Evolutionary conservation across 2,888 invertebrate species (phyloP).

Genomic region (Homarus gammarus): DNA sequence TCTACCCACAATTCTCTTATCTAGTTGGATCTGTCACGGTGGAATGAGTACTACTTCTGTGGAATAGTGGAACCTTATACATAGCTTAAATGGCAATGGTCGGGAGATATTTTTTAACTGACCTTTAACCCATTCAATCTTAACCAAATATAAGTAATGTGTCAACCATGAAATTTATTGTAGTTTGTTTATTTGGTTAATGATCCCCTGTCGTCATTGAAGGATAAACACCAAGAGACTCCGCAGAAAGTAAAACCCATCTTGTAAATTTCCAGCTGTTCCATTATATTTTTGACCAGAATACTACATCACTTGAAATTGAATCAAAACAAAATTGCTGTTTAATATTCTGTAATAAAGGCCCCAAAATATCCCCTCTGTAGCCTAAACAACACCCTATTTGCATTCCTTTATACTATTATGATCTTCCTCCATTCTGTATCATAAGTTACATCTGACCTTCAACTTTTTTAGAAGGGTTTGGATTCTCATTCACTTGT

Average conservation of each 20-base stretch:
- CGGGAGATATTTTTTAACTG: too few species aligned
- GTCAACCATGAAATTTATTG: too few species aligned
- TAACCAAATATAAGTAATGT: too few species aligned
- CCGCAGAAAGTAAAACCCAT: not conserved
- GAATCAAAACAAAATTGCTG: not conserved
- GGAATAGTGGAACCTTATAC: not conserved
- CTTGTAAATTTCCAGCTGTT: not conserved
- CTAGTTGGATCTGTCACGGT: not conserved
- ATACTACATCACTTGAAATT: not conserved
- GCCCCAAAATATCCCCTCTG: not conserved
- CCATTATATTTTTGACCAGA: not conserved
- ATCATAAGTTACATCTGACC: too few species aligned
- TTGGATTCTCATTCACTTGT: too few species aligned
- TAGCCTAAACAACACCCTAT: not conserved
- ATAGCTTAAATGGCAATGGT: not conserved
- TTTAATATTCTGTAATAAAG: not conserved
- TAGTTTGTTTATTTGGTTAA: too few species aligned
- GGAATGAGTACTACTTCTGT: not conserved
- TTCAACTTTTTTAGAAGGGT: too few species aligned
- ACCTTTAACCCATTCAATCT: too few species aligned
- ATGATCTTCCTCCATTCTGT: too few species aligned
- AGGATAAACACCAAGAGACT: not conserved
- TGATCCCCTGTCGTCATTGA: too few species aligned
- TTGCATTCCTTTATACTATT: not conserved
- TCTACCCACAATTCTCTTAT: not conserved